Conservation (phyloP, 2,113 vertebrate genomes). For the Xiphophorus maculatus region DNA sequence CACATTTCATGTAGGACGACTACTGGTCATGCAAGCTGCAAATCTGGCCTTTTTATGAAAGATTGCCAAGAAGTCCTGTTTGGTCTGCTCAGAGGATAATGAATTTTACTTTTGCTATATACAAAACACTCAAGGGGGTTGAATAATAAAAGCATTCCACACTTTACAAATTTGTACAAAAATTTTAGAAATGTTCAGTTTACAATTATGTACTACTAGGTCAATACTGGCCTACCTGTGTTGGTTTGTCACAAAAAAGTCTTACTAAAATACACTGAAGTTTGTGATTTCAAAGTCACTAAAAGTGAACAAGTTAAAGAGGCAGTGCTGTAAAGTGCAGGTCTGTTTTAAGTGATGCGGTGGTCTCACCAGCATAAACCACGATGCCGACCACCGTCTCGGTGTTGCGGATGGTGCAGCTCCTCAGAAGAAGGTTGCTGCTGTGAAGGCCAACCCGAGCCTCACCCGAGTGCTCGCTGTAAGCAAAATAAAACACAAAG, state of each 20-base stretch:
- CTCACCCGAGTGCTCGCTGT: slow-evolving; percentile 85
- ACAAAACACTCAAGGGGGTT: neutral
- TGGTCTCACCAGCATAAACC: slow-evolving; percentile 90
- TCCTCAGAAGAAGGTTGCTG: slow-evolving; percentile 89
- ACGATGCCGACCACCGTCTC: slow-evolving; percentile 92
- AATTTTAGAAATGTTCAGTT: neutral
- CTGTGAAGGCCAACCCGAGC: slow-evolving; percentile 88
- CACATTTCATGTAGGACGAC: too few species aligned
- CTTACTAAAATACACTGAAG: neutral
- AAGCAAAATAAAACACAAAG: neutral
- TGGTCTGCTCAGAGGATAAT: too few species aligned
- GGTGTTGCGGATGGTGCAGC: slow-evolving; percentile 92
- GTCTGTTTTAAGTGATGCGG: neutral
- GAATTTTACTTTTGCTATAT: too few species aligned
- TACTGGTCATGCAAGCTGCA: too few species aligned
- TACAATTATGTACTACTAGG: too few species aligned
- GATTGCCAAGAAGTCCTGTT: too few species aligned
- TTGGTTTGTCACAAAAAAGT: neutral
- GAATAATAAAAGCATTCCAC: neutral
- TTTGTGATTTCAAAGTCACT: neutral
- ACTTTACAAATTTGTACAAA: neutral
- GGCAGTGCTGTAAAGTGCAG: neutral
- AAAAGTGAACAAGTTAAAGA: neutral
- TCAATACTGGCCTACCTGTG: neutral
- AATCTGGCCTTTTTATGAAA: too few species aligned